Evolutionary conservation across 2,113 vertebrate genomes (phyloP).

Genomic region (Osmerus mordax): DNA sequence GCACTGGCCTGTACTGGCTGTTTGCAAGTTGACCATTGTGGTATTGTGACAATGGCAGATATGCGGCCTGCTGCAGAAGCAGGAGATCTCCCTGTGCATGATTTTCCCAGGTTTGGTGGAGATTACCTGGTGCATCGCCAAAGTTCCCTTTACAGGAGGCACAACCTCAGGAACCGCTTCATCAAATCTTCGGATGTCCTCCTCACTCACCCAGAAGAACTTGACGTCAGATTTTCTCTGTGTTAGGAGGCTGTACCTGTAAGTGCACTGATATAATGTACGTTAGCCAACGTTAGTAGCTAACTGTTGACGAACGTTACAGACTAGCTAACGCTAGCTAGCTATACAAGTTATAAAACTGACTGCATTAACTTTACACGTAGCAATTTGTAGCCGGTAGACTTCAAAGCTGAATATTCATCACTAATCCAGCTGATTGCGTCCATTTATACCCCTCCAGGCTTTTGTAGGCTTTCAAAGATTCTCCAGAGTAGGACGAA

Average conservation of each 20-base stretch:
- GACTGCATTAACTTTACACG: no score
- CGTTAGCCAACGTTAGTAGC: no score
- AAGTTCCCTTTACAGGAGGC: constrained; percentile 18
- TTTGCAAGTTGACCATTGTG: constrained; percentile 17
- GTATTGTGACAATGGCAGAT: constrained; percentile 20
- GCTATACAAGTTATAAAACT: no score
- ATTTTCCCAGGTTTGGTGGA: constrained; percentile 18
- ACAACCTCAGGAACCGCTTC: constrained; percentile 8
- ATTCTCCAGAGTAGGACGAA: no score
- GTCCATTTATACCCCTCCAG: no score
- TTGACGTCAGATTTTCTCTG: constrained; percentile 2
- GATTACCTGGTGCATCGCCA: constrained; percentile 13
- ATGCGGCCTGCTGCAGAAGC: constrained; percentile 11
- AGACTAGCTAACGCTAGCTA: no score
- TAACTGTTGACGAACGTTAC: no score
- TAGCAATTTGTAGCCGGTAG: no score
- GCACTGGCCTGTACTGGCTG: background rate
- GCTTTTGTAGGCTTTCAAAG: no score
- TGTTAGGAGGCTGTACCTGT: constrained; percentile 8
- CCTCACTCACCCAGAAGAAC: constrained; percentile 18
- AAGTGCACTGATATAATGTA: no score
- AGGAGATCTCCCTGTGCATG: background rate
- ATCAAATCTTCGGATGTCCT: constrained; percentile 12
- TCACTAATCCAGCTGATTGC: no score
- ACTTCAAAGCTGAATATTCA: no score